Conservation (phyloP, 1,140 invertebrate species). For the Chlorops oryzae region DNA sequence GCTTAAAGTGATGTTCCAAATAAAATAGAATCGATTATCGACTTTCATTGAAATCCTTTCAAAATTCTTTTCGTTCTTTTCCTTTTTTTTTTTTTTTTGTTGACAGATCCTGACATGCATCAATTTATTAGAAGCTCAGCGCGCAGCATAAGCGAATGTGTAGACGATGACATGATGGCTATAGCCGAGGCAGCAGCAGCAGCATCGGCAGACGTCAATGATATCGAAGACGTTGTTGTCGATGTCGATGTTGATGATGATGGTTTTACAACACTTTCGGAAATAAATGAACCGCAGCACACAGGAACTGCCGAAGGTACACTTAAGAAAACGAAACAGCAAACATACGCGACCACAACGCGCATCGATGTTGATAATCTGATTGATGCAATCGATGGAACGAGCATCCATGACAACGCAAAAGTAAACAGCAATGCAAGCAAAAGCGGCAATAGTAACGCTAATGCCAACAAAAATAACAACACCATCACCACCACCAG, state of each 20-base stretch:
- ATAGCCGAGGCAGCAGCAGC: constrained; percentile 12
- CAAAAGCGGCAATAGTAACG: constrained; percentile 14
- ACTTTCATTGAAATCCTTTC: too few relatives aligned
- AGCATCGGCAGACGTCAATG: constrained; percentile 22
- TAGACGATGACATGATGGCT: constrained; percentile 17
- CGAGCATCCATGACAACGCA: constrained; percentile 2
- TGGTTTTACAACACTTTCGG: constrained; percentile 44
- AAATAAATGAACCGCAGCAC: constrained; percentile 46
- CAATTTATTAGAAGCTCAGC: too few relatives aligned
- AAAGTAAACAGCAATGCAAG: background rate
- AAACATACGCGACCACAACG: constrained; percentile 22
- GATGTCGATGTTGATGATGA: constrained; percentile 34
- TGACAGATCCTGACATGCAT: too few relatives aligned
- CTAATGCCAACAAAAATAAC: background rate
- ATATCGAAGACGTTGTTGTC: constrained; percentile 15
- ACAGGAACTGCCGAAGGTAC: constrained; percentile 19
- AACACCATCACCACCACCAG: too few relatives aligned
- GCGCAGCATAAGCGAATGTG: constrained; percentile 44
- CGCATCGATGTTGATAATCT: constrained; percentile 28
- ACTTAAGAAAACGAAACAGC: too few relatives aligned
- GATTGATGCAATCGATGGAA: constrained; percentile 30
- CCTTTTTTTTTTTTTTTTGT: too few relatives aligned
- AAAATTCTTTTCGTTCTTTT: too few relatives aligned
- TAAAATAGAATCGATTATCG: too few relatives aligned
- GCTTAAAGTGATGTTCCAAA: too few relatives aligned